These are phyloP conservation scores for Danionella dracula DNA, from an alignment of 2,797 vertebrate species.

Conservation along the genomic window DNA sequence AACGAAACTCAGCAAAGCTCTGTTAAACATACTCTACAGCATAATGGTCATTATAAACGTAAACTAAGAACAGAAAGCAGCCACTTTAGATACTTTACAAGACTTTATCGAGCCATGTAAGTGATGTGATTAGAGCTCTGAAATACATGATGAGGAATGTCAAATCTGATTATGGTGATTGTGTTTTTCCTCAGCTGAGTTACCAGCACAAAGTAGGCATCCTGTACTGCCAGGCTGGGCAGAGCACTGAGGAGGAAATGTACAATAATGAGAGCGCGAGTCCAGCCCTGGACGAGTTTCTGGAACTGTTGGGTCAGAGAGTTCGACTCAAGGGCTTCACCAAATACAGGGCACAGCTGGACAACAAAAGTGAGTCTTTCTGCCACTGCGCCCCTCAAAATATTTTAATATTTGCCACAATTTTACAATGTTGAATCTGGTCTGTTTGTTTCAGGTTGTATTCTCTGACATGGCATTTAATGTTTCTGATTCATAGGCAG, in stretches of 20 bases:
- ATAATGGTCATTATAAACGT: neutral
- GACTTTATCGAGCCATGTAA: neutral
- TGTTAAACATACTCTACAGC: no score
- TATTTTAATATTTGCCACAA: neutral
- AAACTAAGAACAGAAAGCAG: neutral
- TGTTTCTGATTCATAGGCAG: constrained; percentile 24
- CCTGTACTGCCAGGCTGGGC: constrained; percentile 77
- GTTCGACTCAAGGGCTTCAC: constrained; percentile 79
- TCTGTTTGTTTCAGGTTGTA: neutral
- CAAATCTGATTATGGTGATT: neutral
- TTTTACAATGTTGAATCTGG: neutral
- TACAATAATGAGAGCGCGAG: constrained; percentile 80
- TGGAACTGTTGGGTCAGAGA: constrained; percentile 79
- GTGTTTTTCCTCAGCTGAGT: constrained; percentile 65
- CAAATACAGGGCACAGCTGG: constrained; percentile 81
- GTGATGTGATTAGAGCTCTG: neutral
- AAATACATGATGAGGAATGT: neutral
- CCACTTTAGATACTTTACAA: neutral
- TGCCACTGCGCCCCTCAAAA: neutral
- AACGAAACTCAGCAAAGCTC: no score
- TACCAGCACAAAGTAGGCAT: constrained; percentile 83
- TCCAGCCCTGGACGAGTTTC: constrained; percentile 78
- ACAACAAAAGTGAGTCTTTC: constrained; percentile 72
- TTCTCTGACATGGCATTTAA: constrained; percentile 13
- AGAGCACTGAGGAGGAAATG: constrained; percentile 83